Evolutionary conservation across 1,140 invertebrate genomes (phyloP), one percentile per base, ranked within the genome.

Genomic region (Diorhabda elongata): DNA sequence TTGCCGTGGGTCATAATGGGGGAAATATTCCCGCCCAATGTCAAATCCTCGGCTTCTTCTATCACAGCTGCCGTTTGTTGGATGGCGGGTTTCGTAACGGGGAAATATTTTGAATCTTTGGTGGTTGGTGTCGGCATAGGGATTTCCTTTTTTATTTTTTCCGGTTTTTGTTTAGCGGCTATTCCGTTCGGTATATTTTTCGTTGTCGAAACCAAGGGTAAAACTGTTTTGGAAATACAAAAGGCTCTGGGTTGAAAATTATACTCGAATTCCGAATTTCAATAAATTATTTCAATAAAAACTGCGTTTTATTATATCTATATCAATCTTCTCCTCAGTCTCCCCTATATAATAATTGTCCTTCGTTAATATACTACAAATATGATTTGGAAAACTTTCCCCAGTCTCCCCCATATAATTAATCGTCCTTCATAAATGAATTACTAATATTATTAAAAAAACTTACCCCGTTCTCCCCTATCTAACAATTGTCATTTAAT

Each of bases 1-100:
- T 82, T 96, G 7, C 92, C 93, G 0, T 95, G 93, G 92, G 87
- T 92, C 2, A 86, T 96, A 43, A 90, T 94, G 85, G 90, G 89
- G 2, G 92, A 96, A 81, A 87, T 95, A 73, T 92, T 95, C 73
- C 88, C 94, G 2, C 83, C 88, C 0, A 88, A 90, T 72, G 87
- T 93, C 2, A 91, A 93, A 78, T 89, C 91, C 0, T 82, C 87
- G 3, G 92, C 92, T 2, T 89, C 90, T 1, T 88, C 90, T 0
- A 83, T 93, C 4, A 90, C 91, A 0, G 89, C 92, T 0, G 88
- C 88, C 47, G 85, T 87, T 66, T 94, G 92, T 75, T 96, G 94
- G 94, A 76, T 86, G 0, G 81, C 92, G 57, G 91, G 87, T 0
- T 96, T 96, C 78, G 66, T 95, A 42, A 85, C 95, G 5, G 95